Evolutionary conservation across 2,888 invertebrate genomes (phyloP), one percentile per base, ranked within the genome.

Genomic region (Drosophila bunnanda): DNA sequence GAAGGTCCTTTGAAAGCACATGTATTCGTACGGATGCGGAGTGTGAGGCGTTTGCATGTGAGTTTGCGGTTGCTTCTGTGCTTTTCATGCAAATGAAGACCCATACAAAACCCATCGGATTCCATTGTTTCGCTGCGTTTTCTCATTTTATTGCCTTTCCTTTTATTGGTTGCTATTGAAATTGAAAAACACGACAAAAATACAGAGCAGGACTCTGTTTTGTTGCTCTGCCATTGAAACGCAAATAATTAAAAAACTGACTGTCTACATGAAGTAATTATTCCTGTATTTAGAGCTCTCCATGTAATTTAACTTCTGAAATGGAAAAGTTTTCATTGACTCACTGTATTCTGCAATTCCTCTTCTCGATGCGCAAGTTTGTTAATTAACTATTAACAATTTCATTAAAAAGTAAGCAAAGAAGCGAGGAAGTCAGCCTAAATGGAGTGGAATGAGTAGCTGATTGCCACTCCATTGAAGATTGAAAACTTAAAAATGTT

Each of bases 11-110:
- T 28, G 50, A 67, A 46, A 56, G 15, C 41, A 13, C 32, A 55
- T 39, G 58, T 53, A 76, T 22, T 64, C 41, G 15, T 17, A 36
- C 20, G 13, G 32, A 52, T 52, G 22, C 32, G 22, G 22, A 52
- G 50, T 52, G 50, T 34, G 50, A 22, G 50, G 50, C 22, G 50
- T 52, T 52, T 52, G 50, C 32, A 50, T 58, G 46, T 36, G 62
- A 30, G 38, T 62, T 53, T 53, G 66, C 46, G 66, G 59, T 22
- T n/a, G 39, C 25, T 32, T 30, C 41, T 69, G 53, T 59, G 30
- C 43, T 44, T 44, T 41, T 59, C 62, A 80, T 80, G 76, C 71
- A 81, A 83, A 83, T 80, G 53, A 80, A 67, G 55, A 76, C 22
- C 58, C 48, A 77, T 59, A 70, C 56, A 53, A 67, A 67, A 60